Base-by-base conservation (phyloP, 2,113 vertebrate species). In the Salvator merianae region DNA sequence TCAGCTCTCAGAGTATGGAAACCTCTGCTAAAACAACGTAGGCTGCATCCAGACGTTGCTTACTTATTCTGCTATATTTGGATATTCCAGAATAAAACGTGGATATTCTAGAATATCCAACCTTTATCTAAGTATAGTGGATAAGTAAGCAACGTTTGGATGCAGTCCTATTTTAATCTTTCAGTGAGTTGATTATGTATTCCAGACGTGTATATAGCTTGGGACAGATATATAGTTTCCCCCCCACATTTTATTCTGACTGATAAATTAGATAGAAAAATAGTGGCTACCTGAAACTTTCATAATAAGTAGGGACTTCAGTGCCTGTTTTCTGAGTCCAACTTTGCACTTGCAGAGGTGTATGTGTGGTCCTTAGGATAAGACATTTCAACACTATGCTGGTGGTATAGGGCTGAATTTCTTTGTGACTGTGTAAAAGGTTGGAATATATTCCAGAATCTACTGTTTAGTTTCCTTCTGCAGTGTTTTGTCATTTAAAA, bases 401-500 rank as follows among this genome's bases (percentile, higher is more conserved):
- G 22, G 5, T 59, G 55, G 55, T 20, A 1, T 20, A 59, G 85
- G 91, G 79, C 83, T 47, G 63, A 38, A 7, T 63, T 38, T 32
- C 1, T 63, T 12, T 32, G 40, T 22, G 40, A 12, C 85, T 90
- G 72, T 81, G 81, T 91, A 30, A 91, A 59, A 90, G 88, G 87
- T 28, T 47, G 87, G 79, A 91, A 71, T 85, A 55, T 91, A 89
- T 91, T 74, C 91, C 73, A 78, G 87, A 91, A 72, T 90, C 79
- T 92, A 69, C 84, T 93, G 36, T 86, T 89, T 87, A 79, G 0
- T 81, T 93, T 89, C 81, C 82, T 91, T 59, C 84, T 93, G 92
- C 78, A 89, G 82, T 91, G 40, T 91, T 81, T 65, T 32, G 79
- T 95, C 94, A 94, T 89, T 89, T 89, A 76, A 86, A 71, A 87